A percentile compares a stretch with the other conserved stretches of the same genome.
Conservation (phyloP, 2,113 vertebrate genomes). For the Oceanites oceanicus region DNA sequence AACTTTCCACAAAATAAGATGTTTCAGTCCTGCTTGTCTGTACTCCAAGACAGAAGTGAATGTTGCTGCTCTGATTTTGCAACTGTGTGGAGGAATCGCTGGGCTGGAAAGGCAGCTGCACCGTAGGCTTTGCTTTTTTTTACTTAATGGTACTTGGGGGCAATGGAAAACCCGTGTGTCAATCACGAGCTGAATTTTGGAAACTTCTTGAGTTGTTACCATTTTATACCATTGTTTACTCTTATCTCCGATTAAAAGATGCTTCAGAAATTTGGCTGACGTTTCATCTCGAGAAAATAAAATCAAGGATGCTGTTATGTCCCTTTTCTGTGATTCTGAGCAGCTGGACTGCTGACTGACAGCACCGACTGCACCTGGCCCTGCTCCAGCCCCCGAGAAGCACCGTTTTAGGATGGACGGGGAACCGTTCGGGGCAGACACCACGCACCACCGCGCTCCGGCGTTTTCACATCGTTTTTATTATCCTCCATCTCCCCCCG, state of each 20-base stretch:
- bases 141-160: constrained; percentile 72
- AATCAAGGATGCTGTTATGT: fast-evolving
- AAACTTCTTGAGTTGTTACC: constrained; percentile 64
- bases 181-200: constrained; percentile 38
- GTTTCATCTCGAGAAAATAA: neutral
- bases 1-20: neutral
- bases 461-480: neutral
- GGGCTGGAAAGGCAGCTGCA: neutral
- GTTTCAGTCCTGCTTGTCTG: neutral
- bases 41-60: neutral
- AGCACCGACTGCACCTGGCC: too few species aligned
- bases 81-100: neutral
- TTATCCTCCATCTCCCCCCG: neutral
- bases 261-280: constrained; percentile 1
- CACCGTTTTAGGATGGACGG: fast-evolving
- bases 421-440: neutral
- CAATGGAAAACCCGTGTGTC: neutral
- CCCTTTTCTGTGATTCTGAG: neutral
- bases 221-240: constrained; percentile 83
- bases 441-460: fast-evolving
- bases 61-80: neutral
- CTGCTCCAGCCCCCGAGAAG: neutral
- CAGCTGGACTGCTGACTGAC: neutral
- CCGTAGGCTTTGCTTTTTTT: neutral
- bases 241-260: constrained; percentile 77